A percentile compares a stretch with the other conserved stretches of the same genome.
Evolutionary conservation across 2,797 vertebrate genomes (phyloP).

Genomic region (Borostomias antarcticus): DNA sequence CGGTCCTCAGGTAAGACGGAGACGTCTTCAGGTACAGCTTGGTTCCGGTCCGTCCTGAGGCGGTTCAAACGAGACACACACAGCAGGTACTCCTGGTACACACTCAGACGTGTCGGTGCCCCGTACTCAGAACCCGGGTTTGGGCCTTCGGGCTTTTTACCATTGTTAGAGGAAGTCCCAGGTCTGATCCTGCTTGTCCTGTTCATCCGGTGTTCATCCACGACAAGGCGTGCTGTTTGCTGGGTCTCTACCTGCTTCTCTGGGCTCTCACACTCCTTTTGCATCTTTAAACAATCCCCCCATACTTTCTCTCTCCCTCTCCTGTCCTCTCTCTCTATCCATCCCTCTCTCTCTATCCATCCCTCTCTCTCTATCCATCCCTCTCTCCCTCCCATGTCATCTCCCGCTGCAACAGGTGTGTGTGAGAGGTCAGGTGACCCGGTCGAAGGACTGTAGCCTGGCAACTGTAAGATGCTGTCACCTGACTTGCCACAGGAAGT

Average conservation of each 20-base stretch:
- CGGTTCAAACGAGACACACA: slow-evolving; percentile 54
- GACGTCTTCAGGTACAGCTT: not conserved
- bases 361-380: not conserved
- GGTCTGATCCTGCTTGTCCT: not conserved
- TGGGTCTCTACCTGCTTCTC: not conserved
- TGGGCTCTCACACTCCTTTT: not conserved
- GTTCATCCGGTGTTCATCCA: not conserved
- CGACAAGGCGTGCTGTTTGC: not conserved
- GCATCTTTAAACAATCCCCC: not conserved
- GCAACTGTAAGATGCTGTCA: not conserved
- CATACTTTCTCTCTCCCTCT: not conserved
- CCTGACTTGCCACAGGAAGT: not conserved
- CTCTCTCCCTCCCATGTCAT: slow-evolving; percentile 17
- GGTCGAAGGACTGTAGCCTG: slow-evolving; percentile 1
- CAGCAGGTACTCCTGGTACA: slow-evolving; percentile 67
- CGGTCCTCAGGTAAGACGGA: slow-evolving; percentile 8
- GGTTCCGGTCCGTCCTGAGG: slow-evolving; percentile 17
- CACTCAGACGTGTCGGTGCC: slow-evolving; percentile 30
- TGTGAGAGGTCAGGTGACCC: slow-evolving; percentile 1
- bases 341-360: not conserved
- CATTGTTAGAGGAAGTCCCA: not conserved
- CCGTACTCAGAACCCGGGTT: slow-evolving; percentile 7
- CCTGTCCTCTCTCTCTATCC: no score
- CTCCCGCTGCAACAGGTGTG: not conserved
- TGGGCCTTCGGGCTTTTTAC: not conserved